These are phyloP conservation scores for Ficedula albicollis DNA, from an alignment of 2,797 vertebrate genomes.

Conservation along the genomic window DNA sequence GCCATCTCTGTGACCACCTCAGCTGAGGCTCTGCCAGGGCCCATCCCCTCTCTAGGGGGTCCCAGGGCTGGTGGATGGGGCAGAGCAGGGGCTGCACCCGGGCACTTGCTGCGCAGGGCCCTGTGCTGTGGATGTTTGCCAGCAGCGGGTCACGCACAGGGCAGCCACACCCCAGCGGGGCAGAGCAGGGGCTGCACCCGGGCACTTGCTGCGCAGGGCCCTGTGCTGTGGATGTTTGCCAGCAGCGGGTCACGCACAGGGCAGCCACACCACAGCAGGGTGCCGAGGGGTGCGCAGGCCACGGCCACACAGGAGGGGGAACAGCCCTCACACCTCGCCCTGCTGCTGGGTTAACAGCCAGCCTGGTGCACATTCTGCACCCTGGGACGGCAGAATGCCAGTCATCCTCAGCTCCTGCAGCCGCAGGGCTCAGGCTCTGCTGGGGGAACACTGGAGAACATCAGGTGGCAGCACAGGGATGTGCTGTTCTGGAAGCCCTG, in stretches of 20 bases:
- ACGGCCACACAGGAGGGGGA: neutral
- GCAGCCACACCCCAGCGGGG: neutral
- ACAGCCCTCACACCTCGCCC: neutral
- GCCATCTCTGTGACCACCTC: neutral
- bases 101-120: neutral
- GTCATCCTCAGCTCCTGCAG: neutral
- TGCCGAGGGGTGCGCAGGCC: neutral
- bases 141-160: fast-evolving
- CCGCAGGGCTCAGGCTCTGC: neutral
- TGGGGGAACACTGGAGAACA: neutral
- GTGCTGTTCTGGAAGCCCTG: neutral
- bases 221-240: fast-evolving
- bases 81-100: neutral
- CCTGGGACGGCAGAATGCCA: neutral
- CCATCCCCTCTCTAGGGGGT: fast-evolving
- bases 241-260: fast-evolving
- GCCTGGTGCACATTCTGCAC: neutral
- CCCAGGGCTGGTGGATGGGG: neutral
- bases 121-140: fast-evolving
- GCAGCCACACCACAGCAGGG: neutral
- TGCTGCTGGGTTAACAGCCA: neutral
- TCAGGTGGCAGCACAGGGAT: neutral
- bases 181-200: neutral
- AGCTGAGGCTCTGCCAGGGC: neutral
- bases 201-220: neutral